Evolutionary conservation across 1,140 invertebrate genomes (phyloP), one percentile per base, ranked within the genome.

Genomic region (Drosophila gunungcola): DNA sequence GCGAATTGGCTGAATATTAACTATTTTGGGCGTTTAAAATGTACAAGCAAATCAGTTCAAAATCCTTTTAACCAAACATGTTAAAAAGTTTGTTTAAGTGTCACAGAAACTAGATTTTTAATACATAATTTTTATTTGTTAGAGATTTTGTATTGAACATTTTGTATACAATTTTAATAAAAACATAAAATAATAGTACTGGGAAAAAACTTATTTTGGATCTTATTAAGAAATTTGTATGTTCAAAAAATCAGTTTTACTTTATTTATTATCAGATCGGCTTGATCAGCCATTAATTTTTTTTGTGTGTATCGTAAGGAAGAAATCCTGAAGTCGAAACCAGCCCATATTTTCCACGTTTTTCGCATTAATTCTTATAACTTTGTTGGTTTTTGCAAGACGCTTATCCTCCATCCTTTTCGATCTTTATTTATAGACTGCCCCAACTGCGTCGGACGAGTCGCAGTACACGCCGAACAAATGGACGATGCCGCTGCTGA

Each of bases 401-500:
- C 36, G 25, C 45, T 32, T 25, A 6, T 45, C 34, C 38, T 60
- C 46, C 46, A 12, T 46, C 63, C 1, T 48, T 53, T 34, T 12
- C 38, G 16, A 54, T 27, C 43, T 54, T 0, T 91, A 63, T 89
- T 82, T 94, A 56, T 93, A 95, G 96, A 96, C 90, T 97, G 96
- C 93, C 95, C 96, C 27, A 97, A 96, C 91, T 97, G 96, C 84
- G 95, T 95, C n/a, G 64, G 96, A 97, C 58, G 96, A 97, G 67
- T 94, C 94, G 41, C 88, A 94, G 62, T 93, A 94, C 2, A 94
- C 95, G 11, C 84, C 84, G 74, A 96, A 96, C 77, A 94, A 96
- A 91, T 97, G 96, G 96, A 97, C 96, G 13, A 97, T 97, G 97
- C 97, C 97, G 9, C 93, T 97, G 43, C 93, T 97, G 68, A 97